Conservation (phyloP, 2,113 vertebrate species). For the Gavia stellata region DNA sequence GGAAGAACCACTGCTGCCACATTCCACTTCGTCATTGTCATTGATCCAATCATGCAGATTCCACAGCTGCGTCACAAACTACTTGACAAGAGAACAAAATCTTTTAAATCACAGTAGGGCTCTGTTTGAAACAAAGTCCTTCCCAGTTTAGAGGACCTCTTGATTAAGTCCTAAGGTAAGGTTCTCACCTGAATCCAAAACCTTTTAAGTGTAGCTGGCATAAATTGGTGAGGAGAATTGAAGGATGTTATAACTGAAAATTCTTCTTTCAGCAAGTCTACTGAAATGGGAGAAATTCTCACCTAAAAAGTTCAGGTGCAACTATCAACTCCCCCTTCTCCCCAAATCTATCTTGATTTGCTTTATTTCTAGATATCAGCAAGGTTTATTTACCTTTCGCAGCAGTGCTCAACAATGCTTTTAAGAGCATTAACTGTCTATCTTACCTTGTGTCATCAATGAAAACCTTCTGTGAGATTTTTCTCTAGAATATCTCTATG, state of each 20-base stretch:
- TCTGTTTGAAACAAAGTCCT: background rate
- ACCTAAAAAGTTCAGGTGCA: background rate
- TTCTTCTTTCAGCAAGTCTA: background rate
- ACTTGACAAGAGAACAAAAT: background rate
- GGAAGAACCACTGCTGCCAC: slow-evolving; percentile 14
- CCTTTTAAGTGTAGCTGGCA: background rate
- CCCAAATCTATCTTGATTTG: background rate
- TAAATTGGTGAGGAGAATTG: background rate
- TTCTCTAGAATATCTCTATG: background rate
- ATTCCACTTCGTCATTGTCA: background rate
- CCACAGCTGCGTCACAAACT: slow-evolving; percentile 1
- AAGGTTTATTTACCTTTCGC: background rate
- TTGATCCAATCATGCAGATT: slow-evolving; percentile 5
- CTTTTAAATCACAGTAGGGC: background rate
- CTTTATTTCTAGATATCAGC: background rate
- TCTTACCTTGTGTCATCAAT: background rate
- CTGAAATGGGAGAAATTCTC: background rate
- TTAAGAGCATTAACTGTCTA: background rate
- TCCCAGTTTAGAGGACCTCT: background rate
- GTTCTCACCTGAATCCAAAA: background rate
- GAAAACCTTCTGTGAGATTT: background rate
- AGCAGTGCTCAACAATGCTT: background rate
- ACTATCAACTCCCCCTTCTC: background rate
- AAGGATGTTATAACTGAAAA: background rate
- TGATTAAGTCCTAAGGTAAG: background rate